Conservation (phyloP, 2,113 vertebrate species). For the Turdus rufiventris region DNA sequence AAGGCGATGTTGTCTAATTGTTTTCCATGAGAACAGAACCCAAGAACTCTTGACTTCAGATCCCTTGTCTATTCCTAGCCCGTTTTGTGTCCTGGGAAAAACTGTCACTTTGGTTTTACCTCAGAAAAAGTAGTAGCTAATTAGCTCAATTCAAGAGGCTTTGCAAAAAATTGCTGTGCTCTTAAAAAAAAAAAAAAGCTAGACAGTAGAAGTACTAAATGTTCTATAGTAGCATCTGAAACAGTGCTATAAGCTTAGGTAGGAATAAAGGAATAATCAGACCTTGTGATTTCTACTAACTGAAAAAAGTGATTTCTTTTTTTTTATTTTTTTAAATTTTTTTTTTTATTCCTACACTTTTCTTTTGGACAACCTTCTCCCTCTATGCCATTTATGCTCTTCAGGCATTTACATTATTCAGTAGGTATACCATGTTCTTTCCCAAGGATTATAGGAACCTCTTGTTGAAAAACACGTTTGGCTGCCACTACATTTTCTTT, state of each 20-base stretch:
- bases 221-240: background rate
- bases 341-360: background rate
- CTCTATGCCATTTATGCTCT: background rate
- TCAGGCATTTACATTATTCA: background rate
- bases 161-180: background rate
- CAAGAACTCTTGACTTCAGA: background rate
- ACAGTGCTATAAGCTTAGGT: background rate
- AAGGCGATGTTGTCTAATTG: background rate
- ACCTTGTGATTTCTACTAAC: background rate
- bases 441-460: background rate
- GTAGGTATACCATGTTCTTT: background rate
- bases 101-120: background rate
- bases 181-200: background rate
- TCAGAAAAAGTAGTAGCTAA: background rate
- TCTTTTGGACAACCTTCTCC: background rate
- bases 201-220: background rate
- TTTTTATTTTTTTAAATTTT: background rate
- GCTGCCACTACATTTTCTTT: background rate
- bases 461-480: background rate
- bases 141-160: background rate
- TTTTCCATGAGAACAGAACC: background rate
- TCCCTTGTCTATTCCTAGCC: background rate
- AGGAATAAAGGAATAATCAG: background rate
- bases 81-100: background rate
- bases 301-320: background rate